Evolutionary conservation across 2,797 vertebrate genomes (phyloP), one percentile per base, ranked within the genome.

Genomic region (Lateolabrax maculatus): DNA sequence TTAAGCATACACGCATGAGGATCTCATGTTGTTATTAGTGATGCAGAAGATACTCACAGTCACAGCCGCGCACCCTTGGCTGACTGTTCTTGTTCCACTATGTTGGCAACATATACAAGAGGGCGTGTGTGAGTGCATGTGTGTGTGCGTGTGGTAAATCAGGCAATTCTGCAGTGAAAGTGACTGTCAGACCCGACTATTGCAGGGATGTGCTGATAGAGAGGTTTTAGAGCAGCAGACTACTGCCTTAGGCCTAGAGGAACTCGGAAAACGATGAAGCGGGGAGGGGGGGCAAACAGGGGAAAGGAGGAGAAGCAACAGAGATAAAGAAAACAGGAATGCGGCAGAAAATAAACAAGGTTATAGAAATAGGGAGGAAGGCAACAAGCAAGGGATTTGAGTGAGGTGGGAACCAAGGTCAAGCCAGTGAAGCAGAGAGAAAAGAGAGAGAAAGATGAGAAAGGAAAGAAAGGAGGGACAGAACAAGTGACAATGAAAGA

Each of bases 131-230:
- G 55, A 21, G 76, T 31, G 62, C 41, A 58, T 68, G 79, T 66
- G 55, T 41, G 63, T 55, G 64, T 75, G 66, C 36, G 39, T 77
- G 84, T 71, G 81, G 75, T 84, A 91, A 90, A 87, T 87, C 84
- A 84, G 72, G 81, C 84, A 79, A 75, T 88, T 90, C 89, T 83
- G 88, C 86, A 89, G 85, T 65, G 81, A 87, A 86, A 92, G 84
- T 89, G 88, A 89, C 90, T 90, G 91, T 90, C 89, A 90, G 87
- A 87, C 79, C 51, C 41, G 51, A 88, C 86, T 90, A 84, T 81
- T 90, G 86, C 90, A 87, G 88, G 88, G 89, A 90, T 90, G 90
- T 92, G 92, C 92, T 94, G 92, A 94, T 92, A 91, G 91, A 92
- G 92, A 92, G 90, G 87, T 90, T 93, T 94, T 90, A 87, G 88